These are phyloP conservation scores for Cataglyphis hispanica DNA, from an alignment of 1,140 invertebrate genomes.

Conservation along the genomic window DNA sequence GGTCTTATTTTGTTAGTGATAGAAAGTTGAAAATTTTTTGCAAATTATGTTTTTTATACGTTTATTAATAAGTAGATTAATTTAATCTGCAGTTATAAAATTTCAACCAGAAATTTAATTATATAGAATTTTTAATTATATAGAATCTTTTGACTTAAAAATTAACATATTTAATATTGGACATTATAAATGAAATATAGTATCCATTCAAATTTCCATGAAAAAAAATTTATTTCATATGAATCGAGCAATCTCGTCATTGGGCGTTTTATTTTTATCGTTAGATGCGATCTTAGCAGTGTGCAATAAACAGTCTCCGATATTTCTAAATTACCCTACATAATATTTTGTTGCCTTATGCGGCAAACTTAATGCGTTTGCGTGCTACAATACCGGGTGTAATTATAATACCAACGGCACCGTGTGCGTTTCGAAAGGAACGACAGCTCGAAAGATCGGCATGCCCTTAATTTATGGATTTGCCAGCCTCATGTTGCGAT, in stretches of 20 bases:
- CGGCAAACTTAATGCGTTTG: slow-evolving; percentile 40
- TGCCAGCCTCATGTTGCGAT: slow-evolving; percentile 57
- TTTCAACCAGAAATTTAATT: not conserved
- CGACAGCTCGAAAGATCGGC: slow-evolving; percentile 55
- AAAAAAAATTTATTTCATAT: slow-evolving; percentile 24
- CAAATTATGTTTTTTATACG: not conserved
- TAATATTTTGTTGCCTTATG: slow-evolving; percentile 11
- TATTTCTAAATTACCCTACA: slow-evolving; percentile 40
- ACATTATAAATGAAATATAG: not conserved
- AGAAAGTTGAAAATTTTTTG: not conserved
- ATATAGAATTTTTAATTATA: not conserved
- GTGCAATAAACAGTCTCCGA: slow-evolving; percentile 34
- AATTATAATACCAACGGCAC: slow-evolving; percentile 40
- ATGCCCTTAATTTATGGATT: slow-evolving; percentile 64
- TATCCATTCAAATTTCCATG: slow-evolving; percentile 12
- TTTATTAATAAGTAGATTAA: not conserved
- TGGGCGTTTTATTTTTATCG: slow-evolving; percentile 36
- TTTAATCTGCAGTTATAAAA: not conserved
- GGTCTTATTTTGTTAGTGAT: not conserved
- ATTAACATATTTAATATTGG: not conserved
- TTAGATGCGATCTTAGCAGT: not conserved
- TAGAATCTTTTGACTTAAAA: not conserved
- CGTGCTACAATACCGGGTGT: slow-evolving; percentile 35
- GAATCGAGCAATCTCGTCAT: slow-evolving; percentile 42
- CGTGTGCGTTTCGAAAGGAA: slow-evolving; percentile 42